Conservation (phyloP, 2,797 vertebrate genomes). For the Hemitrygon akajei region DNA sequence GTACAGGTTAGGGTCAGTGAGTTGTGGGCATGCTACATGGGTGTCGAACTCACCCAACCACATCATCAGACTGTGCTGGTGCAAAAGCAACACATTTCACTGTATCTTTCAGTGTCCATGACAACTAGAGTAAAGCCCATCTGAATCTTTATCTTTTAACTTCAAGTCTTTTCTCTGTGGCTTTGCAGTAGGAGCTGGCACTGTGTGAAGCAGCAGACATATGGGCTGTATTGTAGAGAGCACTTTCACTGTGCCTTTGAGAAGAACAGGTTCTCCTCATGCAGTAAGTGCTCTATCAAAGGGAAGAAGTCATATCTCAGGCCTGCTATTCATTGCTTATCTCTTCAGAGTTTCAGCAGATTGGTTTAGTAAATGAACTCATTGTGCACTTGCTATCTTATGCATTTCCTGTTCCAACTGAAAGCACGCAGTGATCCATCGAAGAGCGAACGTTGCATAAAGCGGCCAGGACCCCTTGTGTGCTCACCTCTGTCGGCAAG, state of each 20-base stretch:
- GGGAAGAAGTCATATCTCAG: background rate
- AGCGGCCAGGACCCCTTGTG: background rate
- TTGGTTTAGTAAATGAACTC: conserved; percentile 34
- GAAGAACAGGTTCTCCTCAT: background rate
- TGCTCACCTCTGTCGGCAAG: background rate
- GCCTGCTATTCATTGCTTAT: conserved; percentile 25
- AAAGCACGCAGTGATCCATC: conserved; percentile 22
- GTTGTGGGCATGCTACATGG: too few relatives aligned
- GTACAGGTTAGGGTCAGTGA: too few relatives aligned
- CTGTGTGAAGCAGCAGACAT: background rate
- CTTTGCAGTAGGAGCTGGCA: background rate
- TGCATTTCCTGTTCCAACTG: background rate
- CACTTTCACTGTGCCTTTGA: background rate
- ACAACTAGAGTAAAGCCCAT: too few relatives aligned
- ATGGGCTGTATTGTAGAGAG: background rate
- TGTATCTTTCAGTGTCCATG: too few relatives aligned
- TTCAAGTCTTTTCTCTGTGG: background rate
- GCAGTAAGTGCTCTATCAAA: background rate
- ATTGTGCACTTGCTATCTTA: conserved; percentile 21
- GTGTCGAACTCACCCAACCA: too few relatives aligned
- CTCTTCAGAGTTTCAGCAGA: conserved; percentile 27
- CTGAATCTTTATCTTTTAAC: too few relatives aligned
- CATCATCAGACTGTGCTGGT: too few relatives aligned
- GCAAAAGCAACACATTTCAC: too few relatives aligned
- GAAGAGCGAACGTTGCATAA: background rate